These are phyloP conservation scores for Cephalopterus ornatus DNA, from an alignment of 2,113 vertebrate genomes.

Conservation along the genomic window DNA sequence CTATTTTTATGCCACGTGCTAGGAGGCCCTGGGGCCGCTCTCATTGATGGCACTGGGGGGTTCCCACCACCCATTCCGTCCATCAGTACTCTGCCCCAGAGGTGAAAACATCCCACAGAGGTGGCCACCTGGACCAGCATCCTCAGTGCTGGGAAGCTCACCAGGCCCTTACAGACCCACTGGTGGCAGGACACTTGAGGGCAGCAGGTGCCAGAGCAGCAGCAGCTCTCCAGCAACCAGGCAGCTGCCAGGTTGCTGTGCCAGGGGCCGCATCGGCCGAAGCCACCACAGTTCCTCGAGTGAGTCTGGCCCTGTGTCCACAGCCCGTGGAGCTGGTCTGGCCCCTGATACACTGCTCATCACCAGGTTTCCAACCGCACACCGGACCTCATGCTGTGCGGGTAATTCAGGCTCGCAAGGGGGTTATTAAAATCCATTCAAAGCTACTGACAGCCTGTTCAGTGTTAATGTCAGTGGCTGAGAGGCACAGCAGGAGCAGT, in stretches of 20 bases:
- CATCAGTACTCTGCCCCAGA: not conserved
- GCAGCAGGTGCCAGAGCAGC: not conserved
- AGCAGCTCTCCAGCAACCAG: not conserved
- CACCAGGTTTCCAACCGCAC: not conserved
- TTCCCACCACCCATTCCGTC: not conserved
- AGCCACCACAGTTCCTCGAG: not conserved
- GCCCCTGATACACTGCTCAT: not conserved
- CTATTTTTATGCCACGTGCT: not conserved
- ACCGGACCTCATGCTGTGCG: not conserved
- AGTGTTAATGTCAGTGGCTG: constrained; percentile 32
- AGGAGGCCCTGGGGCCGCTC: not conserved
- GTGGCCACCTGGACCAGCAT: not conserved
- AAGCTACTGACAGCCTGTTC: constrained; percentile 18
- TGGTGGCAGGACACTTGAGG: not conserved
- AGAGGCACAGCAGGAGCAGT: constrained; percentile 20
- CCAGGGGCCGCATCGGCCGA: not conserved
- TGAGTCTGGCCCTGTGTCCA: not conserved
- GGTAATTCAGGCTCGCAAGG: not conserved
- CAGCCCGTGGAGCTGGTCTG: not conserved
- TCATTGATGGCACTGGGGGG: not conserved
- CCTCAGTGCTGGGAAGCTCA: not conserved
- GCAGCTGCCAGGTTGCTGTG: not conserved
- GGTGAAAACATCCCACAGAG: not conserved
- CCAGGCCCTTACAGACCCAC: not conserved
- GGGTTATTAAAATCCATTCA: constrained; percentile 61